Evolutionary conservation across 2,797 vertebrate genomes (phyloP).

Genomic region (Rhinatrema bivittatum): DNA sequence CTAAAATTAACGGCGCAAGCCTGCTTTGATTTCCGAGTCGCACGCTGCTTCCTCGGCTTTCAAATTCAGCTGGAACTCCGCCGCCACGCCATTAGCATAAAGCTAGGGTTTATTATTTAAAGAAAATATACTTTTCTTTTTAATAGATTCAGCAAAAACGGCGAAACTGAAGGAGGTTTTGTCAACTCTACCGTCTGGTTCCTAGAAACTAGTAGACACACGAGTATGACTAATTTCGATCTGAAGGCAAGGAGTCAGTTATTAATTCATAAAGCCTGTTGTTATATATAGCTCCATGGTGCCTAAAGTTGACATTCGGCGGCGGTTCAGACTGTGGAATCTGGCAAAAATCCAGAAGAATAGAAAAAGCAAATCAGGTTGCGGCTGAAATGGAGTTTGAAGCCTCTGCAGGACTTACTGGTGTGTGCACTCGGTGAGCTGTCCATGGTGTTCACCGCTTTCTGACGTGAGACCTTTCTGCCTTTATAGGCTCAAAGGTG

Average conservation of each 20-base stretch:
- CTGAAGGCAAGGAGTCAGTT: conserved; percentile 29
- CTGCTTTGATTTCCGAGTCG: no score
- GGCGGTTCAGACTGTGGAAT: conserved; percentile 40
- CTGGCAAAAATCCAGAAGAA: conserved; percentile 29
- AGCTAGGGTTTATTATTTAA: neutral
- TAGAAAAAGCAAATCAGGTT: conserved; percentile 22
- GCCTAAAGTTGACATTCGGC: conserved; percentile 43
- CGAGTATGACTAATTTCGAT: conserved; percentile 23
- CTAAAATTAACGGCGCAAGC: no score
- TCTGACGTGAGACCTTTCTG: no score
- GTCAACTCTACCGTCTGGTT: conserved; percentile 24
- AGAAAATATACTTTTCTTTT: conserved; percentile 11
- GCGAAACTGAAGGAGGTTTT: neutral
- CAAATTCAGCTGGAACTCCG: neutral
- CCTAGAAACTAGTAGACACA: conserved; percentile 35
- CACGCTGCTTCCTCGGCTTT: neutral
- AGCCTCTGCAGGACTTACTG: conserved; percentile 17
- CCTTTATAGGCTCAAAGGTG: no score
- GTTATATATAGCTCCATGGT: conserved; percentile 38
- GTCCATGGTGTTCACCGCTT: conserved; percentile 50
- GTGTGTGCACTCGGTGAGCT: conserved; percentile 40
- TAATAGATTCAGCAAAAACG: neutral
- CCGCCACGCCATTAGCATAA: neutral
- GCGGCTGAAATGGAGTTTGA: conserved; percentile 27
- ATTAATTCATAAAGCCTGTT: conserved; percentile 29